Conservation (phyloP, 2,888 invertebrate genomes). For the Cyaniris semiargus region DNA sequence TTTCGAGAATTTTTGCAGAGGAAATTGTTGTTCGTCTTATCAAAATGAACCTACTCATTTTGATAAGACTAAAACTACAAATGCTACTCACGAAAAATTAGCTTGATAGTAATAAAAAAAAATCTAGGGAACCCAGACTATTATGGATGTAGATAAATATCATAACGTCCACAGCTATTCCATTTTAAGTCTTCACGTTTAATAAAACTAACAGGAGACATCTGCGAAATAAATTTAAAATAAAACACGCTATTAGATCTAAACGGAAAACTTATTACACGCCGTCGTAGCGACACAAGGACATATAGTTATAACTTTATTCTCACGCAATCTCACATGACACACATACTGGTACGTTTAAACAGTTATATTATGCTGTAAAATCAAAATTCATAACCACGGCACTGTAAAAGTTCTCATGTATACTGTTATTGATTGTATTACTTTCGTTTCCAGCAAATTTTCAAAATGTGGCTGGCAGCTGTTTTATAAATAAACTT, state of each 20-base stretch:
- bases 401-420: background rate
- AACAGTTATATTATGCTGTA: constrained; percentile 1
- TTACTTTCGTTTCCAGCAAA: background rate
- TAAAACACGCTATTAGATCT: background rate
- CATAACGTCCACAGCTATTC: too few species aligned
- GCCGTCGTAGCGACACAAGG: background rate
- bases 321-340: background rate
- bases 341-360: background rate
- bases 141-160: too few species aligned
- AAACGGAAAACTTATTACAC: constrained; percentile 15
- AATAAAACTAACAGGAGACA: background rate
- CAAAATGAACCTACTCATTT: too few species aligned
- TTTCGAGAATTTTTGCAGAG: too few species aligned
- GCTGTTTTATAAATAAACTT: background rate
- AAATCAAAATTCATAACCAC: background rate
- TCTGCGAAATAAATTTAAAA: constrained; percentile 7
- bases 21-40: too few species aligned
- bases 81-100: too few species aligned
- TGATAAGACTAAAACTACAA: too few species aligned
- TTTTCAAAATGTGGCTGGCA: background rate
- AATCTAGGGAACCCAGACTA: too few species aligned
- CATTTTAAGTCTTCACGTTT: background rate
- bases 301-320: constrained; percentile 2
- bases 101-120: too few species aligned
- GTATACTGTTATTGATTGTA: background rate